phyloP scores from a whole-genome alignment of 2,113 vertebrate genomes.

The Brachyhypopomus occidentalis region DNA sequence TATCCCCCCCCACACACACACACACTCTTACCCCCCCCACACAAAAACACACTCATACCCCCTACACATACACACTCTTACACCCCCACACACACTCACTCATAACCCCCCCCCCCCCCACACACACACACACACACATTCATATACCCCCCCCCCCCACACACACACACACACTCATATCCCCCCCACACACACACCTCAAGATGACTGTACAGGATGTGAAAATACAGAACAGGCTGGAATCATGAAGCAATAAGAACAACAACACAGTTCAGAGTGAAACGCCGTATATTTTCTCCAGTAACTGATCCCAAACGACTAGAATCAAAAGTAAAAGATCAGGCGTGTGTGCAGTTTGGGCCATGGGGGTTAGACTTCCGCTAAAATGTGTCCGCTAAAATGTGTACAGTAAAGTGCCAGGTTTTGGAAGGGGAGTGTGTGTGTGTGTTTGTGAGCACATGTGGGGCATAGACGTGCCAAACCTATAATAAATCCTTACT shows the following conservation, averaged over 20 bases:
- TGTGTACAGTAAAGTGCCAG: neutral
- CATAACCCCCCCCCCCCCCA: neutral
- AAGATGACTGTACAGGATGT: conserved; percentile 34
- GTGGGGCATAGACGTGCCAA: neutral
- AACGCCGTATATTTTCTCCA: no score
- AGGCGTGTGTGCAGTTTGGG: neutral
- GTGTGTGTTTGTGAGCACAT: neutral
- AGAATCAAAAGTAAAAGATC: neutral
- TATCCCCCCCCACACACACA: neutral
- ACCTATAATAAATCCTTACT: conserved; percentile 61
- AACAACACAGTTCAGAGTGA: neutral
- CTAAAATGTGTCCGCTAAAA: no score
- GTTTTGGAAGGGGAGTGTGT: neutral
- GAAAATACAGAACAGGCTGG: conserved; percentile 7
- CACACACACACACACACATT: neutral
- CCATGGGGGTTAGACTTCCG: no score
- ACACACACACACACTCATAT: conserved; percentile 6
- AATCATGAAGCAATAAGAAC: conserved; percentile 1
- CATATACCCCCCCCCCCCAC: no score
- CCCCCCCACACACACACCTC: conserved; percentile 3
- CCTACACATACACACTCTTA: neutral
- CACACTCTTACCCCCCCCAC: no score
- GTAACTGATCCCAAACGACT: no score
- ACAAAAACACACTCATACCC: neutral
- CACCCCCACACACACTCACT: neutral